Evolutionary conservation across 1,140 invertebrate species (phyloP).

Genomic region (Drosophila persimilis): DNA sequence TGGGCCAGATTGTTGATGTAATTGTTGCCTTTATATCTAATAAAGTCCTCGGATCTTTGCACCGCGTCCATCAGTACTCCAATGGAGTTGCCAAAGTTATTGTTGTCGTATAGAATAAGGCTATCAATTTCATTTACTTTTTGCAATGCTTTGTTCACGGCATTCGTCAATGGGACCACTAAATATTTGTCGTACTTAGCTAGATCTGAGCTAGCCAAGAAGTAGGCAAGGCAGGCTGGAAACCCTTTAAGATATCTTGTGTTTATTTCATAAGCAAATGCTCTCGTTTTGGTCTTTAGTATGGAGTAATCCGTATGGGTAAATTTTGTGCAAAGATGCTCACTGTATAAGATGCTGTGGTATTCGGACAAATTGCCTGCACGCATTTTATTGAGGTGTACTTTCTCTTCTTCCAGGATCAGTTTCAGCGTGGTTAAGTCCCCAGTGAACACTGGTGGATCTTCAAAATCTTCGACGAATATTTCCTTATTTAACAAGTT

Average conservation of each 20-base stretch:
- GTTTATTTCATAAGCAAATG: slow-evolving; percentile 61
- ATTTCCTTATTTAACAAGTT: slow-evolving; percentile 19
- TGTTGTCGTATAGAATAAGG: slow-evolving; percentile 87
- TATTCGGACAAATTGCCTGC: slow-evolving; percentile 83
- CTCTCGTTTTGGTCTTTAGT: too few species aligned
- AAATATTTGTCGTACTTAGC: too few species aligned
- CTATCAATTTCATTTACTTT: slow-evolving; percentile 87
- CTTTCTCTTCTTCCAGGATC: slow-evolving; percentile 84
- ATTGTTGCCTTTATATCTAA: slow-evolving; percentile 87
- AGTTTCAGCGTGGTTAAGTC: slow-evolving; percentile 83
- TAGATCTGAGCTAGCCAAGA: slow-evolving; percentile 83
- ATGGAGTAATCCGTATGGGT: too few species aligned
- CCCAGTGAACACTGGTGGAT: slow-evolving; percentile 77
- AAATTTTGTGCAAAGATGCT: slow-evolving; percentile 83
- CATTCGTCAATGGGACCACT: slow-evolving; percentile 68
- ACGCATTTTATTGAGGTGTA: slow-evolving; percentile 85
- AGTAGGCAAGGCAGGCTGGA: slow-evolving; percentile 78
- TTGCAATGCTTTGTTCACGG: slow-evolving; percentile 59
- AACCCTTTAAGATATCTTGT: slow-evolving; percentile 82
- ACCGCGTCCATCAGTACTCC: slow-evolving; percentile 89
- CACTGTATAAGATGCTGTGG: slow-evolving; percentile 73
- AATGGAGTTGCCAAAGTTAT: slow-evolving; percentile 85
- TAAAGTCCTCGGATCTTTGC: slow-evolving; percentile 86
- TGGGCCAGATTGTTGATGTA: slow-evolving; percentile 86
- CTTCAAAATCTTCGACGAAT: slow-evolving; percentile 77